Conservation (phyloP, 2,888 invertebrate species). For the Lepas anatifera region DNA sequence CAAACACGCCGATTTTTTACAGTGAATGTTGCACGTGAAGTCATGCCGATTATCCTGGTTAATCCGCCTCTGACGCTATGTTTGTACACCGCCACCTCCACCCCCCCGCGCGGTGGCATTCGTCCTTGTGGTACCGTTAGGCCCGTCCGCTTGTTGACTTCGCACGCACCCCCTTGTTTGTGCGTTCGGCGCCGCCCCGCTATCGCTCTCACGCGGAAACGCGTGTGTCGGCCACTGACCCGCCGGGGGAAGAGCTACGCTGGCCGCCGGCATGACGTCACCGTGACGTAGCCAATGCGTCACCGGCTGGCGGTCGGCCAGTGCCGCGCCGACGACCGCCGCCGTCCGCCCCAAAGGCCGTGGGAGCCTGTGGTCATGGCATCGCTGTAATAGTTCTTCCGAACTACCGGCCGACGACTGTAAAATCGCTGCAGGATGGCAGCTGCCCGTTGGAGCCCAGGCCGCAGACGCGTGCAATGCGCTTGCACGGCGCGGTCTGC, state of each 20-base stretch:
- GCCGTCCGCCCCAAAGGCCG: not conserved
- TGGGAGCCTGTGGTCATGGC: no score
- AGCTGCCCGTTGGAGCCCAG: no score
- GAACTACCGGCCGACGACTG: no score
- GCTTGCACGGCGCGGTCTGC: not conserved
- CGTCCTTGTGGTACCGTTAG: not conserved
- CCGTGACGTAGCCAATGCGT: not conserved
- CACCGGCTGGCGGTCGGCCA: not conserved
- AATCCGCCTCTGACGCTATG: no score
- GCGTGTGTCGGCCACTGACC: conserved; percentile 10
- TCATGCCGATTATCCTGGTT: no score
- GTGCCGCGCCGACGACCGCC: not conserved
- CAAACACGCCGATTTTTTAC: no score
- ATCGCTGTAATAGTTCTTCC: no score
- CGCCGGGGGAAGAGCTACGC: conserved; percentile 5
- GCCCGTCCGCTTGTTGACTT: not conserved
- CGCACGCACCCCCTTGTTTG: not conserved
- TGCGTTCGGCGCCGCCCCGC: not conserved
- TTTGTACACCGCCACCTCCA: no score
- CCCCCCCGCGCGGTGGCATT: no score
- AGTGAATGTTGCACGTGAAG: no score
- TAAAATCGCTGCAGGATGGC: no score
- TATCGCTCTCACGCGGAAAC: conserved; percentile 1
- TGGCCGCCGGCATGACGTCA: not conserved
- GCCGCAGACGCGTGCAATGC: no score